Evolutionary conservation across 2,888 invertebrate species (phyloP).

Genomic region (Drosophila macrospina): DNA sequence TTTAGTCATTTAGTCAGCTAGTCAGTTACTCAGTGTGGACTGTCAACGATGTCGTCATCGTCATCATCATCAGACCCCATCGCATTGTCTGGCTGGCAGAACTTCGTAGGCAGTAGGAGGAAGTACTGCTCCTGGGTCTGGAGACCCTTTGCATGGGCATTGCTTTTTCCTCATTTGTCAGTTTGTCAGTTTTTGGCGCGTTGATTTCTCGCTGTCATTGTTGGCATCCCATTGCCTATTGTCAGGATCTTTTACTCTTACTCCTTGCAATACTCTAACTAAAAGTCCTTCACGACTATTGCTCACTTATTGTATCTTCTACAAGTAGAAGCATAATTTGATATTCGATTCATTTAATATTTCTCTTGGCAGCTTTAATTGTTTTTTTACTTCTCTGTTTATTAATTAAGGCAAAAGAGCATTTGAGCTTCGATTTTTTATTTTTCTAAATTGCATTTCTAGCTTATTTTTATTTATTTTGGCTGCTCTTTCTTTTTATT

Average conservation of each 20-base stretch:
- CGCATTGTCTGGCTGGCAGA: slow-evolving; percentile 19
- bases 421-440: slow-evolving; percentile 8
- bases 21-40: slow-evolving; percentile 22
- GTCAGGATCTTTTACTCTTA: slow-evolving; percentile 28
- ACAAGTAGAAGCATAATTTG: too few species aligned
- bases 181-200: slow-evolving; percentile 72
- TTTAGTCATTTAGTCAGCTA: slow-evolving; percentile 7
- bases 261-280: slow-evolving; percentile 25
- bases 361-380: neutral
- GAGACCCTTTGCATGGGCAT: slow-evolving; percentile 32
- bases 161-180: slow-evolving; percentile 69
- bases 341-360: too few species aligned
- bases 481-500: slow-evolving; percentile 17
- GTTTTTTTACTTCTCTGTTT: neutral
- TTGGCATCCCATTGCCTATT: slow-evolving; percentile 50
- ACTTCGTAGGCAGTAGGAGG: slow-evolving; percentile 6
- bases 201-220: slow-evolving; percentile 74
- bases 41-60: slow-evolving; percentile 34
- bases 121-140: slow-evolving; percentile 12
- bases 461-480: slow-evolving; percentile 41
- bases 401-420: slow-evolving; percentile 28
- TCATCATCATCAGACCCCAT: slow-evolving; percentile 1
- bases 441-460: neutral
- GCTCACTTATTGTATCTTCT: neutral
- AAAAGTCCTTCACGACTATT: neutral